phyloP scores from a whole-genome alignment of 2,888 invertebrate species.

The Eurytoma californica region DNA sequence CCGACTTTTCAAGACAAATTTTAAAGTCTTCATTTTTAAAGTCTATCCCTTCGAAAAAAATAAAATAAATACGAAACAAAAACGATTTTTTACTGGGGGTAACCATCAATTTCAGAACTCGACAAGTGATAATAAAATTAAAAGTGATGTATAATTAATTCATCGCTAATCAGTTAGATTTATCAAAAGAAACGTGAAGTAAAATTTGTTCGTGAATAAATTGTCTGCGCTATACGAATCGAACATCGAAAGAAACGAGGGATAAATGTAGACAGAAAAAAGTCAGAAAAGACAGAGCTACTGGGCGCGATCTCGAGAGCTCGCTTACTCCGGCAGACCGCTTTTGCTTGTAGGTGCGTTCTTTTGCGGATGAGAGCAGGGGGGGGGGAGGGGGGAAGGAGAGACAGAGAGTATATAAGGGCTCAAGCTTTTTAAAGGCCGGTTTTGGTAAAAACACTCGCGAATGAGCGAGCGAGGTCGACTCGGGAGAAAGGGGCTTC shows the following conservation, averaged over 20 bases:
- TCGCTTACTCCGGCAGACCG: conserved; percentile 31
- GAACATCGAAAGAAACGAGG: neutral
- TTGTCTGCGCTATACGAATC: too few species aligned
- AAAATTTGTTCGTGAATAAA: too few species aligned
- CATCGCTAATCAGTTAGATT: conserved; percentile 13
- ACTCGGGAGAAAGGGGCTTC: neutral
- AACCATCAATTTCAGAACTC: neutral
- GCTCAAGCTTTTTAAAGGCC: conserved; percentile 64
- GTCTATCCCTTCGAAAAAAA: conserved; percentile 14
- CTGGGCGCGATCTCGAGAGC: conserved; percentile 17
- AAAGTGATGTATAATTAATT: conserved; percentile 44
- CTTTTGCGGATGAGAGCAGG: conserved; percentile 41
- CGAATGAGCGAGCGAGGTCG: conserved; percentile 39
- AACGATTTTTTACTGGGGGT: neutral
- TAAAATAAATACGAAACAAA: neutral
- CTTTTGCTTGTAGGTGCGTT: conserved; percentile 11
- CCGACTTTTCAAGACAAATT: conserved; percentile 65
- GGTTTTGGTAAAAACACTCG: conserved; percentile 68
- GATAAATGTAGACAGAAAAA: conserved; percentile 16
- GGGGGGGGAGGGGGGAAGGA: conserved; percentile 29
- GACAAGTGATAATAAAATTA: conserved; percentile 36
- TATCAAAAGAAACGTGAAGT: too few species aligned
- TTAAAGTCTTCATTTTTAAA: conserved; percentile 52
- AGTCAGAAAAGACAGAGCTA: conserved; percentile 36
- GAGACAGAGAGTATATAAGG: conserved; percentile 54